These are phyloP conservation scores for Eudyptes chrysolophus DNA, from an alignment of 2,113 vertebrate species.

Conservation along the genomic window DNA sequence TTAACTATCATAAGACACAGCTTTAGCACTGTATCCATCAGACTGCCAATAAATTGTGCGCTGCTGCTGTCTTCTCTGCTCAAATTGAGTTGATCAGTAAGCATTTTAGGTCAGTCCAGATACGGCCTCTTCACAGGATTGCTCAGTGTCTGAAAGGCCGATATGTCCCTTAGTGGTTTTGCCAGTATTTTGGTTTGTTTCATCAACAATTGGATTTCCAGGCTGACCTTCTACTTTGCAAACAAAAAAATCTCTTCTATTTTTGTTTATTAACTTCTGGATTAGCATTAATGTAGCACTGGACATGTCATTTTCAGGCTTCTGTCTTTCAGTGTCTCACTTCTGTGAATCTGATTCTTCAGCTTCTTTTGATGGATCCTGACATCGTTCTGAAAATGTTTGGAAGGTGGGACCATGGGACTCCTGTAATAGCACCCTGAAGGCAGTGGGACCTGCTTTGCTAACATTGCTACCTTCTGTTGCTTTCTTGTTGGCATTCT, in stretches of 20 bases:
- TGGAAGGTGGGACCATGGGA: not conserved
- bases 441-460: not conserved
- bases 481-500: not conserved
- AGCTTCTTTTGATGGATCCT: not conserved
- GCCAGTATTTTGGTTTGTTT: not conserved
- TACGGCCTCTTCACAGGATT: not conserved
- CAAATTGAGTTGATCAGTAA: not conserved
- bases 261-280: not conserved
- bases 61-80: not conserved
- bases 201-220: not conserved
- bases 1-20: conserved; percentile 60
- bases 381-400: not conserved
- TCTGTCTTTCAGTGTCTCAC: not conserved
- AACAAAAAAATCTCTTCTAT: not conserved
- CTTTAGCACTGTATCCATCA: conserved; percentile 65
- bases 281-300: not conserved
- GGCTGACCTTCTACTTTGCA: not conserved
- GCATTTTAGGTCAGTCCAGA: conserved; percentile 39
- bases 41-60: conserved; percentile 17
- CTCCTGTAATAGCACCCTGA: not conserved
- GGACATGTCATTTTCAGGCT: not conserved
- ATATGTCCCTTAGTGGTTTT: not conserved
- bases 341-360: not conserved
- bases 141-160: not conserved
- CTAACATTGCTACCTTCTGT: not conserved